Percentiles rank a stretch among this genome's conserved stretches.
These are phyloP conservation scores for Ptychoptera albimana DNA, from an alignment of 2,888 invertebrate genomes.

Conservation along the genomic window DNA sequence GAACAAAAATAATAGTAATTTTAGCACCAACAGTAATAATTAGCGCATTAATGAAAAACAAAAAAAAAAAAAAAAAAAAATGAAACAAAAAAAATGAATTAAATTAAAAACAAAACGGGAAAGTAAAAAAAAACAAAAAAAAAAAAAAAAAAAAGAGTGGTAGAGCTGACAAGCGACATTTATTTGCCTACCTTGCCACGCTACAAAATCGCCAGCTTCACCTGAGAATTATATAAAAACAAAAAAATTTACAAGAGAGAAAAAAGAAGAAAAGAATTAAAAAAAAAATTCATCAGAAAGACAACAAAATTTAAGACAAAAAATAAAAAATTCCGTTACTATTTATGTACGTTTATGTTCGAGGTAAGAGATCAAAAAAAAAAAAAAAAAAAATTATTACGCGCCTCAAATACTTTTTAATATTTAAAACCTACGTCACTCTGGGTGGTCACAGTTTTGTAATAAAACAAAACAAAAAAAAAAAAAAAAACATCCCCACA, in stretches of 20 bases:
- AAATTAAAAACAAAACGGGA: background rate
- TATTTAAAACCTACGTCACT: too few species aligned
- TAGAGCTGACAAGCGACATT: constrained; percentile 13
- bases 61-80: constrained; percentile 1
- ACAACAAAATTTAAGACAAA: constrained; percentile 8
- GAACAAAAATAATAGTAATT: too few species aligned
- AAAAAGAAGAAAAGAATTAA: background rate
- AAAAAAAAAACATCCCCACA: background rate
- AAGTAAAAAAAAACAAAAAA: background rate
- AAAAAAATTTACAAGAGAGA: background rate
- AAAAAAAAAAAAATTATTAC: constrained; percentile 8
- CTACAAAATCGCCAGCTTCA: constrained; percentile 63
- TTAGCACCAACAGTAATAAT: too few species aligned
- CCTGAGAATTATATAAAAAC: constrained; percentile 29
- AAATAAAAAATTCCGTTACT: constrained; percentile 4
- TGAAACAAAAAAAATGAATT: background rate
- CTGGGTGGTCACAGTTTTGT: too few species aligned
- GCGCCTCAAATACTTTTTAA: too few species aligned
- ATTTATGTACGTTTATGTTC: background rate
- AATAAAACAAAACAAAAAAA: constrained; percentile 16
- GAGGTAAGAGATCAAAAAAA: constrained; percentile 9
- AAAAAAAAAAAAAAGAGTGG: constrained; percentile 19
- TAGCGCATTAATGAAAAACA: too few species aligned
- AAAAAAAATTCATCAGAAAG: constrained; percentile 4
- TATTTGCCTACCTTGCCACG: constrained; percentile 54